Conservation (phyloP, 2,888 invertebrate species). For the Cosmorhoe ocellata region DNA sequence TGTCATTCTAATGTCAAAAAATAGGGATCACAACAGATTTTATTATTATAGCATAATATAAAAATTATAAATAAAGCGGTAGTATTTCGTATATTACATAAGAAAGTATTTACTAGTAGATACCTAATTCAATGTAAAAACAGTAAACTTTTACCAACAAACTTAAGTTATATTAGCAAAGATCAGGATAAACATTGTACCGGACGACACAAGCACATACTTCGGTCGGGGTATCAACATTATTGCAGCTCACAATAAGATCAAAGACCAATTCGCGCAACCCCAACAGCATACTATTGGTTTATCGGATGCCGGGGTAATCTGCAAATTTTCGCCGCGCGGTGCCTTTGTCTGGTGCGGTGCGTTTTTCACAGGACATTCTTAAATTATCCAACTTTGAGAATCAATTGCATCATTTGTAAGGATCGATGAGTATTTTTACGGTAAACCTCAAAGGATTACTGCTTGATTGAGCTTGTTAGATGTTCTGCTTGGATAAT, state of each 20-base stretch:
- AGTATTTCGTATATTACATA: too few species aligned
- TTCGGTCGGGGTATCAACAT: background rate
- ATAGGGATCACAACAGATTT: too few species aligned
- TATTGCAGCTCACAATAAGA: background rate
- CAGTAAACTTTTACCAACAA: too few species aligned
- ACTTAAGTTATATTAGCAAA: too few species aligned
- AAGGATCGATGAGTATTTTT: constrained; percentile 64
- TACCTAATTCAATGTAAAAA: too few species aligned
- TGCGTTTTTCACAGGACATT: constrained; percentile 59
- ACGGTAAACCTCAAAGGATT: constrained; percentile 74
- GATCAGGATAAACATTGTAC: too few species aligned
- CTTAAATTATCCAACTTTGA: constrained; percentile 68
- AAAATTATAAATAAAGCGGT: too few species aligned
- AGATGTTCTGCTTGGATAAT: constrained; percentile 40
- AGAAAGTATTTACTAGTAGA: too few species aligned
- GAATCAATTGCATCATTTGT: constrained; percentile 64
- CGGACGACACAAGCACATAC: background rate
- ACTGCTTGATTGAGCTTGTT: constrained; percentile 52
- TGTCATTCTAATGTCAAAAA: too few species aligned
- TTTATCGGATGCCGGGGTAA: constrained; percentile 77
- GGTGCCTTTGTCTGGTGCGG: constrained; percentile 61
- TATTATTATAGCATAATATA: too few species aligned
- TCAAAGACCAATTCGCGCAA: constrained; percentile 48
- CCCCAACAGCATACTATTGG: constrained; percentile 66
- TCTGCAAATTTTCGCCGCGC: constrained; percentile 74